Evolutionary conservation across 2,113 vertebrate species (phyloP).

Genomic region (Rhizomys pruinosus): DNA sequence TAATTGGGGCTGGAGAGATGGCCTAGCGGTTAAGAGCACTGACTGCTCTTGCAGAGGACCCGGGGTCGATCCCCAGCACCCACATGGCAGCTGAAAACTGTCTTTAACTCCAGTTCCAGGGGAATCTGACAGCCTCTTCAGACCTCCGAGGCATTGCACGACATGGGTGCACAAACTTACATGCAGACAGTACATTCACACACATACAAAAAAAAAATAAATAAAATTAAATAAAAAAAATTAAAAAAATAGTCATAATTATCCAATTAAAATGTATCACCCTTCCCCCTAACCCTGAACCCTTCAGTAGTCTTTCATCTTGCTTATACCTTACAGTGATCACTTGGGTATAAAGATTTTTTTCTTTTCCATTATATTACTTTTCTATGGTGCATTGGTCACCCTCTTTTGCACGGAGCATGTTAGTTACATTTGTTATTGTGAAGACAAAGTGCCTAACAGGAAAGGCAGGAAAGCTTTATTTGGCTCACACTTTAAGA

Average conservation of each 20-base stretch:
- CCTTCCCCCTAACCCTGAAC: not conserved
- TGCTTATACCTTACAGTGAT: not conserved
- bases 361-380: not conserved
- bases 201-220: too few relatives aligned
- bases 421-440: not conserved
- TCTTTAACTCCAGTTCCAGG: too few relatives aligned
- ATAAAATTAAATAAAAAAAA: too few relatives aligned
- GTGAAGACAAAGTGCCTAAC: not conserved
- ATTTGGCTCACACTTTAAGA: not conserved
- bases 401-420: not conserved
- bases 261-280: conserved; percentile 29
- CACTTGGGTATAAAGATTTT: not conserved
- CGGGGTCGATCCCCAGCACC: too few relatives aligned
- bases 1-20: too few relatives aligned
- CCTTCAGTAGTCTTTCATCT: not conserved
- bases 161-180: too few relatives aligned
- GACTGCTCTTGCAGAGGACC: too few relatives aligned
- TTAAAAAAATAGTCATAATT: not conserved
- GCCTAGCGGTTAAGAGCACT: too few relatives aligned
- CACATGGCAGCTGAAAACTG: too few relatives aligned
- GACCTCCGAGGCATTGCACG: too few relatives aligned
- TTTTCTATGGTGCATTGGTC: not conserved
- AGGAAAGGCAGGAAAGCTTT: not conserved
- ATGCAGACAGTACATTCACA: too few relatives aligned
- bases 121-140: too few relatives aligned